A percentile compares a stretch with the other conserved stretches of the same genome.
Evolutionary conservation across 2,113 vertebrate species (phyloP).

Genomic region (Nycticorax nycticorax): DNA sequence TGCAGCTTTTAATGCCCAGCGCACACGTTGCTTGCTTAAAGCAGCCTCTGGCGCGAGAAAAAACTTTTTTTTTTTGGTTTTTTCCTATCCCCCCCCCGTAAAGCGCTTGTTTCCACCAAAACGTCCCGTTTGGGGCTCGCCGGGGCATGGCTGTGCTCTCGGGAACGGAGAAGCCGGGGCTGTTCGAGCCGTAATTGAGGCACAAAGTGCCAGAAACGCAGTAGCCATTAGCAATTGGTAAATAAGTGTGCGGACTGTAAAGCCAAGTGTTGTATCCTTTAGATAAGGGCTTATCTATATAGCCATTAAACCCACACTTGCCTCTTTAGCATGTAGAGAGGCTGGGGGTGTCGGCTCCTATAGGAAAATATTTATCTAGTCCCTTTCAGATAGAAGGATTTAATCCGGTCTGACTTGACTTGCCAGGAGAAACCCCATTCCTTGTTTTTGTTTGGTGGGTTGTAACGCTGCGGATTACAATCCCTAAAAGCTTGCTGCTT

Average conservation of each 20-base stretch:
- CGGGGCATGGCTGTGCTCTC: background rate
- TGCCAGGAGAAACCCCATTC: background rate
- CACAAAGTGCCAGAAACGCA: background rate
- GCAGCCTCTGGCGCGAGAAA: background rate
- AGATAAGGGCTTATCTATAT: constrained; percentile 55
- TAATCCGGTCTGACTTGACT: background rate
- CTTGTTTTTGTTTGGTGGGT: background rate
- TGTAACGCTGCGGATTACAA: background rate
- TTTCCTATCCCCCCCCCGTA: background rate
- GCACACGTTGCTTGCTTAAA: background rate
- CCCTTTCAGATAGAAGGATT: background rate
- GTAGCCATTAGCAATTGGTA: background rate
- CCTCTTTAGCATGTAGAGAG: background rate
- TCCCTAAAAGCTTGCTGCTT: background rate
- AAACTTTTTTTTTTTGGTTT: background rate
- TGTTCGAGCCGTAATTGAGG: background rate
- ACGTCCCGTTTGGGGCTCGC: background rate
- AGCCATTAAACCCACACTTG: background rate
- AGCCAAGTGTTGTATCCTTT: background rate
- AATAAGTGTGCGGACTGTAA: background rate
- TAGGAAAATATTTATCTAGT: constrained; percentile 22
- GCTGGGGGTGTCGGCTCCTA: background rate
- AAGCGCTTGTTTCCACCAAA: background rate
- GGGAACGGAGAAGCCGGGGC: background rate
- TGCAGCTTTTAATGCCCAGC: background rate